These are phyloP conservation scores for Illadopsis cleaveri DNA, from an alignment of 2,113 vertebrate genomes.

Conservation along the genomic window DNA sequence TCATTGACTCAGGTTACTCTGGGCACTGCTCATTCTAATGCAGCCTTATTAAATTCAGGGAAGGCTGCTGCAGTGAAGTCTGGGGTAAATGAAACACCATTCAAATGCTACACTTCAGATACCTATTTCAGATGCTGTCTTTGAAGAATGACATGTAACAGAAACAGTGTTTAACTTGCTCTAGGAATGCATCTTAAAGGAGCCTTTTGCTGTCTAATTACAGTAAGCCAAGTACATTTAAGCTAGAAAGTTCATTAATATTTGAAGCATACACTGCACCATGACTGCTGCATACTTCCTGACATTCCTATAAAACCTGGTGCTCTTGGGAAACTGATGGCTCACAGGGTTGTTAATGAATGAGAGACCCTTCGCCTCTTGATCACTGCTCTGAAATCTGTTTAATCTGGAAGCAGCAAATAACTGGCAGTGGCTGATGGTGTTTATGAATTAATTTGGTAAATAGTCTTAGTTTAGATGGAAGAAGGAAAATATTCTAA, in stretches of 20 bases:
- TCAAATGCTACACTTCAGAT: background rate
- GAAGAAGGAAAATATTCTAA: background rate
- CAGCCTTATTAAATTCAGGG: constrained; percentile 26
- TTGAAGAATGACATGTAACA: constrained; percentile 23
- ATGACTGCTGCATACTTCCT: background rate
- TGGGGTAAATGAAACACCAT: background rate
- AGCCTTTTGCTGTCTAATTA: constrained; percentile 24
- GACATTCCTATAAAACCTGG: background rate
- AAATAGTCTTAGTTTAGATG: background rate
- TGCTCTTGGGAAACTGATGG: background rate
- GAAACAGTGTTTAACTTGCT: constrained; percentile 25
- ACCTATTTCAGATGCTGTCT: background rate
- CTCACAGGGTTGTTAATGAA: background rate
- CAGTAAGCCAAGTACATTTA: background rate
- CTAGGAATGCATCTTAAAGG: background rate
- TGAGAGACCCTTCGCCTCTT: background rate
- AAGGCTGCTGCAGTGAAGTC: background rate
- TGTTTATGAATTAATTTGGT: background rate
- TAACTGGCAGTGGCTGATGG: background rate
- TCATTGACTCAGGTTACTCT: constrained; percentile 30
- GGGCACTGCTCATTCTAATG: background rate
- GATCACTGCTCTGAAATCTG: background rate
- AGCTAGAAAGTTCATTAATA: constrained; percentile 18
- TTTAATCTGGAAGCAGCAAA: constrained; percentile 5
- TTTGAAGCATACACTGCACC: background rate